Conservation (phyloP, 2,797 vertebrate species). For the Mico argentatus region DNA sequence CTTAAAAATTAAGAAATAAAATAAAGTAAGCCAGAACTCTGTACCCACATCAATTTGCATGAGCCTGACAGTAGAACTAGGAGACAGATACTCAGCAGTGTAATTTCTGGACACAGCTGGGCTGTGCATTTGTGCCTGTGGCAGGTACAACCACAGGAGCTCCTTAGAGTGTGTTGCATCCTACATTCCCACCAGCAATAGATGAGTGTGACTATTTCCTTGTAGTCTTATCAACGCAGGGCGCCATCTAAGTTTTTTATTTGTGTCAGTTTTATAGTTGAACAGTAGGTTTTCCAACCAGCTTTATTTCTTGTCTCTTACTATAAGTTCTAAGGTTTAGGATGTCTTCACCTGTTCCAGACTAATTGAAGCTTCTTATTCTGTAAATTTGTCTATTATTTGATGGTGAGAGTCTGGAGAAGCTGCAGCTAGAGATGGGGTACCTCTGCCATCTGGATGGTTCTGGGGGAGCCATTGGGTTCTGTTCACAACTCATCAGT, state of each 20-base stretch:
- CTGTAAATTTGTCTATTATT: not conserved
- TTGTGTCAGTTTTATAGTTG: not conserved
- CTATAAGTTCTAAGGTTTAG: no score
- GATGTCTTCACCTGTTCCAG: not conserved
- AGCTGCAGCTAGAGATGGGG: no score
- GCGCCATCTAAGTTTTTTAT: not conserved
- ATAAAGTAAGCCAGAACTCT: no score
- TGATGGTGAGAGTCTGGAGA: no score
- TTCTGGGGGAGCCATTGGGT: rapidly evolving
- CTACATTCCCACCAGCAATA: not conserved
- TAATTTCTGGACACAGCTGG: not conserved
- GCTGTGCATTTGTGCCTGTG: not conserved
- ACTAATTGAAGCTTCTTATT: not conserved
- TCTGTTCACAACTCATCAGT: not conserved
- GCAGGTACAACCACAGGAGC: no score
- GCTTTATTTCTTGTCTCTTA: not conserved
- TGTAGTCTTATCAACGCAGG: not conserved
- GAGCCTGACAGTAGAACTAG: not conserved
- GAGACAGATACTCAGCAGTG: not conserved
- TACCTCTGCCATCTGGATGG: rapidly evolving
- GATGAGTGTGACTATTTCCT: no score
- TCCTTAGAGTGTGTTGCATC: rapidly evolving
- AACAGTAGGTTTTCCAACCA: not conserved
- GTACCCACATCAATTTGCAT: no score
- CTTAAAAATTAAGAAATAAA: no score